Evolutionary conservation across 2,888 invertebrate species (phyloP).

Genomic region (Cephus spinipes): DNA sequence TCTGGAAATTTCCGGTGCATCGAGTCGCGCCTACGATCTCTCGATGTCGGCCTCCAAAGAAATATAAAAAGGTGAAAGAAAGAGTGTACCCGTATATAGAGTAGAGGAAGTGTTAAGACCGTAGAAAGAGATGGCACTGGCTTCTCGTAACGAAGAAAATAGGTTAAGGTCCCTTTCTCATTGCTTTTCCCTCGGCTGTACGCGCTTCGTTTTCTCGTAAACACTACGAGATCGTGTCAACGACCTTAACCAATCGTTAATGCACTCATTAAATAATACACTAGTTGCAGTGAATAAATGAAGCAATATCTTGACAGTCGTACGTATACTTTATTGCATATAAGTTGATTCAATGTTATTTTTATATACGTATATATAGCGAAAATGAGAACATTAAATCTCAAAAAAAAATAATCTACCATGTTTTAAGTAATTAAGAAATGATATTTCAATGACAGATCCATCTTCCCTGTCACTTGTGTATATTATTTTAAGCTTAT

Average conservation of each 20-base stretch:
- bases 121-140: not conserved
- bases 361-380: too few species aligned
- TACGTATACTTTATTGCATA: not conserved
- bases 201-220: slow-evolving; percentile 4
- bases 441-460: not conserved
- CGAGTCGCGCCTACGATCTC: not conserved
- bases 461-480: not conserved
- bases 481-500: not conserved
- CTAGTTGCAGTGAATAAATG: not conserved
- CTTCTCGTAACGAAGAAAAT: not conserved
- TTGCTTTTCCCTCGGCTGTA: not conserved
- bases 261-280: not conserved
- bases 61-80: slow-evolving; percentile 1
- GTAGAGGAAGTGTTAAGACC: not conserved
- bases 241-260: not conserved
- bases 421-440: not conserved
- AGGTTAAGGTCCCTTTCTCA: slow-evolving; percentile 9
- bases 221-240: not conserved
- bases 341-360: not conserved
- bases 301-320: not conserved
- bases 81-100: not conserved
- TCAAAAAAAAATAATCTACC: not conserved
- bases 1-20: not conserved
- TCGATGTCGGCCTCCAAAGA: not conserved
- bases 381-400: too few species aligned